Conservation (phyloP, 2,888 invertebrate genomes). For the Drosophila subsilvestris region DNA sequence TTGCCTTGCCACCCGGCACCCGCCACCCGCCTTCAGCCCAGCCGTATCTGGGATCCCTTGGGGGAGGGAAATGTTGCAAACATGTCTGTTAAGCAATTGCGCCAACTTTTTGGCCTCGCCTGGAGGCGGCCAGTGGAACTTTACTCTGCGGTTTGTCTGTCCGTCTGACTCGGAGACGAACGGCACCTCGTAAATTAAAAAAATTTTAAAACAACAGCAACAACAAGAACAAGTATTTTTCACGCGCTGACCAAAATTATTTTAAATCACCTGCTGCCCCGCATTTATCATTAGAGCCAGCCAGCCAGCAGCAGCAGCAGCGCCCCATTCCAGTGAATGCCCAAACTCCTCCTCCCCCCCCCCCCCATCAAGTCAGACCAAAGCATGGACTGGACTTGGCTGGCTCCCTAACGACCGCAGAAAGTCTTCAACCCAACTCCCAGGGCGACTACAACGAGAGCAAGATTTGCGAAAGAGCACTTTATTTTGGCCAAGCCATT, state of each 20-base stretch:
- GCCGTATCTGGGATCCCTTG: slow-evolving; percentile 11
- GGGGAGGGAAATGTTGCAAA: slow-evolving; percentile 40
- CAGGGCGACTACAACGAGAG: slow-evolving; percentile 48
- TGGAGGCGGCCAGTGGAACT: slow-evolving; percentile 41
- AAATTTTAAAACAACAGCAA: slow-evolving; percentile 56
- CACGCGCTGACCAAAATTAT: slow-evolving; percentile 75
- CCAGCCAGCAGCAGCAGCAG: neutral
- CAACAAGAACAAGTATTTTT: slow-evolving; percentile 58
- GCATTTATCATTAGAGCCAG: slow-evolving; percentile 74
- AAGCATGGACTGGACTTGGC: neutral
- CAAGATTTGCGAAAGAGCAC: slow-evolving; percentile 72
- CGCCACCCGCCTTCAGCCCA: slow-evolving; percentile 5
- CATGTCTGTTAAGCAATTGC: slow-evolving; percentile 61
- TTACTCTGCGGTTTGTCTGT: slow-evolving; percentile 22
- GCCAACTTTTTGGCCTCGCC: slow-evolving; percentile 50
- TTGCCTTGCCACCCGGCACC: slow-evolving; percentile 11
- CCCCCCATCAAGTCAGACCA: slow-evolving; percentile 38
- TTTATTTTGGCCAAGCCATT: slow-evolving; percentile 66
- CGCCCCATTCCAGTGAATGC: neutral
- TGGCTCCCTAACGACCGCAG: slow-evolving; percentile 61
- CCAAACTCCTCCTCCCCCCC: no score
- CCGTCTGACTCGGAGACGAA: slow-evolving; percentile 36
- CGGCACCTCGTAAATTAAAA: slow-evolving; percentile 70
- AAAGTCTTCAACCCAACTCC: slow-evolving; percentile 51
- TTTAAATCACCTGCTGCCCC: slow-evolving; percentile 80